These are phyloP conservation scores for Mesocentrotus franciscanus DNA, from an alignment of 53 echinoderm and acorn worm genomes.

Conservation along the genomic window DNA sequence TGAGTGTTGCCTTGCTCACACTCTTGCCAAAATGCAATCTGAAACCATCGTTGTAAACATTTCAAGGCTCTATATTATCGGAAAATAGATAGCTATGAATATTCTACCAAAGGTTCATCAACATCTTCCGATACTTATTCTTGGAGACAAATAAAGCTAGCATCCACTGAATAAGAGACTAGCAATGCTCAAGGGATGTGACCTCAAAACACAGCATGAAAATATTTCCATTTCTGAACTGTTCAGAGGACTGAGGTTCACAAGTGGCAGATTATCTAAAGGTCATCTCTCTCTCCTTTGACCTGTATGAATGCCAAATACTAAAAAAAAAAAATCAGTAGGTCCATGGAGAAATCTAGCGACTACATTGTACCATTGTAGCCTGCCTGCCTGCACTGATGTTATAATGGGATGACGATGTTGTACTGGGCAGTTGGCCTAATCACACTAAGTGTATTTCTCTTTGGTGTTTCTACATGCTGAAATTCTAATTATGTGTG, in stretches of 20 bases:
- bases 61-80: too few species aligned
- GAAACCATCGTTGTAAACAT: too few species aligned
- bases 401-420: conserved; percentile 11
- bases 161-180: conserved; percentile 33
- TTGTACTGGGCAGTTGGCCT: conserved; percentile 33
- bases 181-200: conserved; percentile 13
- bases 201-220: conserved; percentile 43
- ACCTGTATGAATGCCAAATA: not conserved
- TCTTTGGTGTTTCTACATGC: not conserved
- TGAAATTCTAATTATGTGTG: not conserved
- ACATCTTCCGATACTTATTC: too few species aligned
- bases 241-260: not conserved
- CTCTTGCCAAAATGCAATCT: too few species aligned
- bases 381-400: not conserved
- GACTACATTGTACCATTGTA: too few species aligned
- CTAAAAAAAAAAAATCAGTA: not conserved
- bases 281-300: conserved; percentile 37
- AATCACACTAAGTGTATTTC: not conserved
- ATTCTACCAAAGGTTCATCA: too few species aligned
- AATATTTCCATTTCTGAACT: conserved; percentile 23
- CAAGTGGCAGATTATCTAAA: conserved; percentile 20
- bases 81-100: too few species aligned
- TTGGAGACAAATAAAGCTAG: not conserved
- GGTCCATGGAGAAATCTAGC: not conserved
- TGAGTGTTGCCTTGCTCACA: too few species aligned